Base-by-base conservation (phyloP, 2,888 invertebrate genomes). In the Apantesis nais region DNA sequence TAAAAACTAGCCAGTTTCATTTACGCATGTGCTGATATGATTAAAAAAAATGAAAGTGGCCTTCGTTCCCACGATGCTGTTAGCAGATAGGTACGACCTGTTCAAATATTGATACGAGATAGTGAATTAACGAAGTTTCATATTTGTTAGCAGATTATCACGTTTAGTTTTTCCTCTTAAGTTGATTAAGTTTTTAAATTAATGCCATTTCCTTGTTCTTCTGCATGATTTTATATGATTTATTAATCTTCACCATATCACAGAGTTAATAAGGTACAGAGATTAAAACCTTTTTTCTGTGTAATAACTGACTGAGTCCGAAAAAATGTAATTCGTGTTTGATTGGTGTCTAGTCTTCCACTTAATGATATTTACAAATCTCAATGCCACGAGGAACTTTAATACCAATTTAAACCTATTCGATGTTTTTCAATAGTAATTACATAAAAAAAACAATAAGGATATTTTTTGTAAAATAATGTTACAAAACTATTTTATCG, bases 51-150 rank as follows among this genome's bases (percentile, higher is more conserved):
- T 71, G 81, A 87, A 85, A 86, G 82, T 82, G 78, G 78, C 73
- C 81, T 83, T 73, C 84, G 80, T 93, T 93, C 93, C 88, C 93
- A 93, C 93, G 92, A 84, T 86, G 82, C 84, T 85, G 83, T 70
- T 2, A 22, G 65, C 8, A 16, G n/a, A 65, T 61, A 67, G 41
- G 73, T 65, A 81, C 88, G 85, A 37, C 73, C 79, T 78, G 80
- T 79, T 71, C 84, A 89, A 90, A 91, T 89, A 89, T 92, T 90
- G 83, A 83, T 83, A 48, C 12, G 55, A 70, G 70, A 67, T 73
- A 65, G 65, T 34, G 52, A 16, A 52, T 62, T 44, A 72, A 64
- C 58, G 39, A 52, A 62, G 62, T 70, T 52, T 68, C 52, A 48
- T 67, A 67, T 67, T 64, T 41, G 52, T 73, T 58, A 66, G 55